Evolutionary conservation across 1,140 invertebrate genomes (phyloP).

Genomic region (Thereuonema tuberculata): DNA sequence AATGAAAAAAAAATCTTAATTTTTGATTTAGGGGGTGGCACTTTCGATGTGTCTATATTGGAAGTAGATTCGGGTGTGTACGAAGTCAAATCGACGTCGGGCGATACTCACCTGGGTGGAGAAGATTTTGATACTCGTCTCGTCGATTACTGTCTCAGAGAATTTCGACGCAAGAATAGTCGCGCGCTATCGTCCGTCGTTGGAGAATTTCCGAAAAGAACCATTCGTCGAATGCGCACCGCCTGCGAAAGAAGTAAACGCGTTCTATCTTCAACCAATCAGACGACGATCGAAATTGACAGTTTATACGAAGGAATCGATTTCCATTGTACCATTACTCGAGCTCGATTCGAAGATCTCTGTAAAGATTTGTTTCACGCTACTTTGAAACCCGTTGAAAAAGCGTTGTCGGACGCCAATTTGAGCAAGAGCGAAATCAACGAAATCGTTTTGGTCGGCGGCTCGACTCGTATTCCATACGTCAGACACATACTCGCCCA

Average conservation of each 20-base stretch:
- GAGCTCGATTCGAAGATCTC: slow-evolving; percentile 87
- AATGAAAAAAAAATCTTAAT: slow-evolving; percentile 42
- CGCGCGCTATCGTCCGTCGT: slow-evolving; percentile 20
- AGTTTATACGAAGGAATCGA: slow-evolving; percentile 90
- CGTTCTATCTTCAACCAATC: slow-evolving; percentile 22
- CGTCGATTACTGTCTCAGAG: slow-evolving; percentile 21
- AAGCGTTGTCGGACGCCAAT: slow-evolving; percentile 55
- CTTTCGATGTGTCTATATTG: slow-evolving; percentile 91
- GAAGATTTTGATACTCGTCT: slow-evolving; percentile 95
- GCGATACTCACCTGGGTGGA: slow-evolving; percentile 94
- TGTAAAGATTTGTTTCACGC: slow-evolving; percentile 48
- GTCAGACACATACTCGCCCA: slow-evolving; percentile 65
- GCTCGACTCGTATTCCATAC: slow-evolving; percentile 58
- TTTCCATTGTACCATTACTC: slow-evolving; percentile 87
- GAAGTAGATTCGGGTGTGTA: slow-evolving; percentile 86
- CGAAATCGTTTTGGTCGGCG: slow-evolving; percentile 64
- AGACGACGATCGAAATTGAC: slow-evolving; percentile 64
- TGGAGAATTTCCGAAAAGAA: slow-evolving; percentile 19
- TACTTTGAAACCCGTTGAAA: slow-evolving; percentile 55
- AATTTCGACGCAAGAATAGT: slow-evolving; percentile 23
- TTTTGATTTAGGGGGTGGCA: slow-evolving; percentile 94
- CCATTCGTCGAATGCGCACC: slow-evolving; percentile 22
- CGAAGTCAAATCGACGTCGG: slow-evolving; percentile 91
- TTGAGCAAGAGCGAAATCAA: slow-evolving; percentile 53
- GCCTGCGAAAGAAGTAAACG: slow-evolving; percentile 26